These are phyloP conservation scores for Nomada lathburiana DNA, from an alignment of 2,888 invertebrate species.

Conservation along the genomic window DNA sequence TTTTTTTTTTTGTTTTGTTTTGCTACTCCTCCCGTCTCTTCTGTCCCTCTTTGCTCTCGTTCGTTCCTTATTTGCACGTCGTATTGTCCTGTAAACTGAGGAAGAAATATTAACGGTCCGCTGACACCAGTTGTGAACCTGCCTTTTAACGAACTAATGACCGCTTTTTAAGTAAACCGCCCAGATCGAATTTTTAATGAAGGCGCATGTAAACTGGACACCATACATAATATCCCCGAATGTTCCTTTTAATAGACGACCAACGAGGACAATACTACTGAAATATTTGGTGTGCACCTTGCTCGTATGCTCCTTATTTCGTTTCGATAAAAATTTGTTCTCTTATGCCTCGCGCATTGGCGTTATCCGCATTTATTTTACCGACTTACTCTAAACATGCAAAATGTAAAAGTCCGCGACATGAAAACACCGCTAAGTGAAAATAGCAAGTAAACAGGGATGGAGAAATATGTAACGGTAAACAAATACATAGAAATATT, in stretches of 20 bases:
- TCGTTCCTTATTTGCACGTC: conserved; percentile 54
- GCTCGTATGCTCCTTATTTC: not conserved
- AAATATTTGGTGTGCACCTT: no score
- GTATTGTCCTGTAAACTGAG: conserved; percentile 57
- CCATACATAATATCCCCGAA: no score
- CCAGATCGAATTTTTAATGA: conserved; percentile 17
- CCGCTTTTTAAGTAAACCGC: conserved; percentile 2
- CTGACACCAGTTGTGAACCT: conserved; percentile 41
- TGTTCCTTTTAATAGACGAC: not conserved
- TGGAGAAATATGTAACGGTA: no score
- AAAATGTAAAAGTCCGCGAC: no score
- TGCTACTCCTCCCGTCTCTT: not conserved
- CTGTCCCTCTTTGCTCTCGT: conserved; percentile 35
- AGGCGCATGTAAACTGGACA: not conserved
- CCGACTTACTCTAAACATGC: no score
- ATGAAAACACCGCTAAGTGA: no score
- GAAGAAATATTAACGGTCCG: conserved; percentile 52
- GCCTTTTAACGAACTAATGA: conserved; percentile 32
- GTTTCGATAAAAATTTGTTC: no score
- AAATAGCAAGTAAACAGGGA: no score
- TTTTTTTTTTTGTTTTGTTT: not conserved
- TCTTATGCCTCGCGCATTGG: no score
- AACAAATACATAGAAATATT: no score
- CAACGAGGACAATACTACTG: no score
- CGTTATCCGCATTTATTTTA: no score